A percentile compares a stretch with the other conserved stretches of the same genome.
Evolutionary conservation across 2,113 vertebrate genomes (phyloP).

Genomic region (Cinclus cinclus): DNA sequence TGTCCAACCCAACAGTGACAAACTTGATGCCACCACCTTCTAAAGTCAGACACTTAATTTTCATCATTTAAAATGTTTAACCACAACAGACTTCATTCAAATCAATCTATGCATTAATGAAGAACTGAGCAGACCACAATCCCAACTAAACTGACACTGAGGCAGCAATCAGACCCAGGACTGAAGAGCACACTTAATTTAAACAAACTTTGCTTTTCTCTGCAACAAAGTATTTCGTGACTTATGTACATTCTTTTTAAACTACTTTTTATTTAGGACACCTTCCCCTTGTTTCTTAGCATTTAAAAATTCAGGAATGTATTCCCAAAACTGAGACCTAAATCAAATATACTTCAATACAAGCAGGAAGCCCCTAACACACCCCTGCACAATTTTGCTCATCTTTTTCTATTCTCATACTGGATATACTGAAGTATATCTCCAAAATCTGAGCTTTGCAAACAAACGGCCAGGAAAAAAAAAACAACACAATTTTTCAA

Average conservation of each 20-base stretch:
- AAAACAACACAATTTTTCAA: not conserved
- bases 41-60: not conserved
- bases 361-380: not conserved
- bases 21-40: not conserved
- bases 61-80: not conserved
- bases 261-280: not conserved
- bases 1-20: not conserved
- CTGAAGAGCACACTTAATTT: not conserved
- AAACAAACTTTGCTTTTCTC: not conserved
- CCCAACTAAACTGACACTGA: not conserved
- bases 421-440: not conserved
- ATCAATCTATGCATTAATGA: not conserved
- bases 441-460: not conserved
- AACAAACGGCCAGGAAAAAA: not conserved
- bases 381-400: not conserved
- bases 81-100: not conserved
- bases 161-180: not conserved
- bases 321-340: not conserved
- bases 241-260: not conserved
- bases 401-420: not conserved
- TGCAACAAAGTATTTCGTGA: not conserved
- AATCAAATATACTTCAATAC: not conserved
- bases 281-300: not conserved
- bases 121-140: not conserved
- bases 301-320: not conserved